Evolutionary conservation across 2,888 invertebrate species (phyloP), one percentile per base, ranked within the genome.

Genomic region (Aricia artaxerxes): DNA sequence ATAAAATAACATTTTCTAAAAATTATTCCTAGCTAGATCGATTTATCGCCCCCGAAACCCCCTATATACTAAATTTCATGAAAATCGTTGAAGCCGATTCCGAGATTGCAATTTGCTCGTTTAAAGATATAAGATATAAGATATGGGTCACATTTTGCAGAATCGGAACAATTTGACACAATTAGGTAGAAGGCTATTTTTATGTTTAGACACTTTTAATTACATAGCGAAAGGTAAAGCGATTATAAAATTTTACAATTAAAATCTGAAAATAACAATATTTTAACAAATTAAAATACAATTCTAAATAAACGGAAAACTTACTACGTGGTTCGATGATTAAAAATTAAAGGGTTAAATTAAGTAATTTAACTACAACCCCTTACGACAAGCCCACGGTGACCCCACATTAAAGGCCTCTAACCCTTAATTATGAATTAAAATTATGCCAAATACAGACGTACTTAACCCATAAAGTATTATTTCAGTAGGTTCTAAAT

Each of bases 331-430:
- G 69, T 35, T 35, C 16, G 24, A 4, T 5, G 0, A 69, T 69
- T 38, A 69, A 69, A 35, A 69, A 69, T 69, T 35, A 69, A 69
- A 69, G 69, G 69, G 69, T 38, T 35, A 35, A 64, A 64, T 64
- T 35, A 13, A 69, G 69, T 69, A 69, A 69, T 69, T 69, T 69
- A 69, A 69, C 64, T 69, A 35, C 69, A 69, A 35, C 69, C 69
- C 35, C 69, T 35, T 35, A 69, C 69, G 69, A 69, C 69, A 13
- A 69, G 13, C 69, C 69, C 13, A 38, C 69, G 13, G 35, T 13
- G 69, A 69, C 69, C 69, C 69, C 69, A 69, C 69, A 69, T 69
- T 69, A 69, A 69, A 69, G 35, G 16, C 35, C 69, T 38, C 69
- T 69, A 69, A 69, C 69, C 69, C 69, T 69, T 69, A 69, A 69